phyloP scores from a whole-genome alignment of 2,888 invertebrate genomes.

The Diplolepis rosae region DNA sequence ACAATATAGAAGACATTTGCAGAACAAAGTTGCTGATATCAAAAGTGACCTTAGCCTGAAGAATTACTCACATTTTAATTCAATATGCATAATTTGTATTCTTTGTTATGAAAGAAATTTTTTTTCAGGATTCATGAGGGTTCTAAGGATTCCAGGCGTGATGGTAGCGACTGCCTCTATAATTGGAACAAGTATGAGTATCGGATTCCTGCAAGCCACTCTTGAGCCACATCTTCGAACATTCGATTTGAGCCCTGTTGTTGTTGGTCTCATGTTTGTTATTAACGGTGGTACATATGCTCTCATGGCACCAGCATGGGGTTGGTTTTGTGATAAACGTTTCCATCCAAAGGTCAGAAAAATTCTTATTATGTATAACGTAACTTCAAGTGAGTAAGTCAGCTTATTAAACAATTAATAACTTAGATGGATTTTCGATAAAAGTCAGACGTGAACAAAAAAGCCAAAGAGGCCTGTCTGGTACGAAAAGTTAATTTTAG shows the following conservation, averaged over 20 bases:
- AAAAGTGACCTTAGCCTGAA: too few species aligned
- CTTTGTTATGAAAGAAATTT: neutral
- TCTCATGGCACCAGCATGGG: slow-evolving; percentile 85
- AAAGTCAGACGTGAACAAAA: too few species aligned
- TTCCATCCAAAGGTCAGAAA: slow-evolving; percentile 77
- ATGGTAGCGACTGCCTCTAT: slow-evolving; percentile 82
- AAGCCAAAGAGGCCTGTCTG: too few species aligned
- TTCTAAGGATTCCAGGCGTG: slow-evolving; percentile 84
- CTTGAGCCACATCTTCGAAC: slow-evolving; percentile 89
- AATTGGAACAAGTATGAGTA: slow-evolving; percentile 86
- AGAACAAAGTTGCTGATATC: too few species aligned
- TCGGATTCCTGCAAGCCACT: slow-evolving; percentile 92
- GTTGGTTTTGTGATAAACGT: slow-evolving; percentile 85
- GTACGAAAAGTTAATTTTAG: too few species aligned
- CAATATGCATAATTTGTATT: neutral
- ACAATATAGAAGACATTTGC: too few species aligned
- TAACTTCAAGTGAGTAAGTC: too few species aligned
- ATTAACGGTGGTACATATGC: slow-evolving; percentile 90
- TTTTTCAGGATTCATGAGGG: slow-evolving; percentile 76
- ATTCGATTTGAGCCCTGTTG: slow-evolving; percentile 81
- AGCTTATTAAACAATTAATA: too few species aligned
- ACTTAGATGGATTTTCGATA: too few species aligned
- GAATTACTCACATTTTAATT: too few species aligned
- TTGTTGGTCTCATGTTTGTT: slow-evolving; percentile 87
- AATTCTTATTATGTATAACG: neutral